Evolutionary conservation across 2,888 invertebrate genomes (phyloP), one percentile per base, ranked within the genome.

Genomic region (Chrysolina haemoptera): DNA sequence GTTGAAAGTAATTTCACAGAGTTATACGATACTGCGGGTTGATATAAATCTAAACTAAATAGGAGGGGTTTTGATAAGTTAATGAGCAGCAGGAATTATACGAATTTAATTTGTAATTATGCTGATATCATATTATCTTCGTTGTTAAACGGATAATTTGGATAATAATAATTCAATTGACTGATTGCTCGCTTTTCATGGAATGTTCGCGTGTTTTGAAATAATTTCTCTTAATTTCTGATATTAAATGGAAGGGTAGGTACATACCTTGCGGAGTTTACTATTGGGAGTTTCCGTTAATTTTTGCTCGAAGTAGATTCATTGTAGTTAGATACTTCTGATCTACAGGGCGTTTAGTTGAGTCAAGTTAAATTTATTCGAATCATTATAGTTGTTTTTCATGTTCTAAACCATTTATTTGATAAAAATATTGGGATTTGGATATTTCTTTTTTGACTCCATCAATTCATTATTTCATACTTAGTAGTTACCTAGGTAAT

Each of bases 111-210:
- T 40, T 65, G 20, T 46, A 35, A 66, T 50, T 27, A 11, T 53
- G 27, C 59, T 27, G 59, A 59, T 59, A 22, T 9, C 46, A 48
- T 43, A 18, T 68, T 43, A 18, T 68, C 43, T 43, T 68, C 59
- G 43, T 27, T 27, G 59, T 70, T 70, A 64, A 70, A 27, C 46
- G 55, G 69, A 59, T 65, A 68, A 73, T 73, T 73, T 35, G 12
- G 50, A 70, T 50, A 70, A 62, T 62, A 68, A 68, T 76, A 75
- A 75, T 70, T 74, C 71, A 72, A 77, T 77, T 77, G 68, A 77
- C 62, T 74, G 63, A 70, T 70, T 64, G 71, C 46, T 10, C 65
- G 48, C 35, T 48, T 11, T 72, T 68, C 62, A 67, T 66, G 72
- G 65, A n/a, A 74, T 35, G 68, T 40, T 74, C 55, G 74, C 73